phyloP scores from a whole-genome alignment of 2,888 invertebrate genomes.

The Tiliacea aurago region DNA sequence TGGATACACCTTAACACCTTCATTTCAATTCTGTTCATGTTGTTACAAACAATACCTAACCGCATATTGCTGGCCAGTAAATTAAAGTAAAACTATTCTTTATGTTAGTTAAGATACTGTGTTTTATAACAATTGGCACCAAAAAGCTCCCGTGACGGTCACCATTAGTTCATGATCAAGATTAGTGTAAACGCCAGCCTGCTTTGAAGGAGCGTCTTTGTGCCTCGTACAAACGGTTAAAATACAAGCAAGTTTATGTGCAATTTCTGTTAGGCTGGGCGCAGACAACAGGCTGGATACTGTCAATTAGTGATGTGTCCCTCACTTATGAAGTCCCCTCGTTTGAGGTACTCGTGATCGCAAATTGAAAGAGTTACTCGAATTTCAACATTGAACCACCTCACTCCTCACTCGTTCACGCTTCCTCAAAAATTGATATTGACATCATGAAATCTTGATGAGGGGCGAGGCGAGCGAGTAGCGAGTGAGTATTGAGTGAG shows the following conservation, averaged over 20 bases:
- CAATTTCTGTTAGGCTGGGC: neutral
- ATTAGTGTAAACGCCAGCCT: conserved; percentile 79
- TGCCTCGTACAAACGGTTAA: conserved; percentile 71
- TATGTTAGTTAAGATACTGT: conserved; percentile 37
- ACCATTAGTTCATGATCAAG: conserved; percentile 84
- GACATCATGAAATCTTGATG: no score
- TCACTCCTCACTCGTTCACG: no score
- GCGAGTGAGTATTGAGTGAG: no score
- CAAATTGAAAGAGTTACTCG: no score
- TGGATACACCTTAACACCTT: neutral
- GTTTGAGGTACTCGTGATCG: no score
- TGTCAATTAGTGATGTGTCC: no score
- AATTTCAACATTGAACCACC: no score
- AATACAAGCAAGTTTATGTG: neutral
- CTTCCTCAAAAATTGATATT: no score
- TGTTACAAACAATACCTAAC: neutral
- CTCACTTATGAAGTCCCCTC: no score
- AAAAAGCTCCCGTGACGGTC: conserved; percentile 82
- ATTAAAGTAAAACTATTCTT: conserved; percentile 37
- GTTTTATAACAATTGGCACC: conserved; percentile 59
- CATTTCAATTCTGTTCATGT: neutral
- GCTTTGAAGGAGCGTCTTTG: conserved; percentile 79
- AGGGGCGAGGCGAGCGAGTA: no score
- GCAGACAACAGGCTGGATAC: neutral
- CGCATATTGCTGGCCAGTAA: neutral